Evolutionary conservation across 2,888 invertebrate genomes (phyloP), one percentile per base, ranked within the genome.

Genomic region (Pycnomerus fuliginosus): DNA sequence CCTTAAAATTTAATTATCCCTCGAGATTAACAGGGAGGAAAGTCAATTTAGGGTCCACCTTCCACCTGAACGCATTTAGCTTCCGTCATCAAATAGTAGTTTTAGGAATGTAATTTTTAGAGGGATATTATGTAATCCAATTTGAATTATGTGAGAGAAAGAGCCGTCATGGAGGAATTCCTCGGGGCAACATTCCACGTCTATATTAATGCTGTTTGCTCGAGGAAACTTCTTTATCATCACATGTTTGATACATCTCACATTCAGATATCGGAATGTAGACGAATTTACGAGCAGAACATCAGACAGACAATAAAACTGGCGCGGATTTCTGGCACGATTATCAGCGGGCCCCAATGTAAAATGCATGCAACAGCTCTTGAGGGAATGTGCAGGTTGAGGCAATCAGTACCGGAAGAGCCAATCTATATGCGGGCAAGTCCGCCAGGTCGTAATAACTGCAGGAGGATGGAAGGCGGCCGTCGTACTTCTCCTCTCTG

Each of bases 381-480:
- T 43, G 50, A 44, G 53, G 56, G 54, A 56, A n/a, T n/a, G n/a
- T 46, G 54, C 46, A 55, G 52, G 44, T 30, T 41, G 30, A 27
- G 48, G 50, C 56, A 59, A 58, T 55, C 61, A 59, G 54, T 45
- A 46, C 48, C 34, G 53, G 60, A 58, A 56, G 55, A 58, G 49
- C 39, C 60, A 61, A 61, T 62, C 60, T 62, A 61, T 57, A 58
- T 63, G 59, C 59, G 46, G 51, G 54, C 51, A 53, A 39, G 44
- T 53, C 53, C 45, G 51, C 55, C 27, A 50, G 48, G 50, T 50
- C 52, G 58, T 59, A 62, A 60, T 62, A 61, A 61, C 61, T 58
- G 60, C 46, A 48, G 10, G 58, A 59, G 56, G 53, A 52, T 55
- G 48, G 46, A 45, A 50, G 37, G 22, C 36, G 32, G 44, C 54